Base-by-base conservation (phyloP, 2,797 vertebrate genomes). In the Petrocephalus sullivani region DNA sequence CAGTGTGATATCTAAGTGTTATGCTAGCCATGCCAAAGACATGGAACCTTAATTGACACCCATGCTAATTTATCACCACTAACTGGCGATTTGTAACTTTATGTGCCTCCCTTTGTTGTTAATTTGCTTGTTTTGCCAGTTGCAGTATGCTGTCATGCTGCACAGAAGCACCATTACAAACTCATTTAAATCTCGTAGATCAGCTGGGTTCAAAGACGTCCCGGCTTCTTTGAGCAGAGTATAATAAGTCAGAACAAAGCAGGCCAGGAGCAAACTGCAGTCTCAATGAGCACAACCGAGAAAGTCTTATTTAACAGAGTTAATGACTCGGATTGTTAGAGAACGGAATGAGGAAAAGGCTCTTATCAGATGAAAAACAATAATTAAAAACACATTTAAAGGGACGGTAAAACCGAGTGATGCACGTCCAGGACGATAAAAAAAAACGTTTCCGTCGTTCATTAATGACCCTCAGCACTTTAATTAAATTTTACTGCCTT, bases 291-390 rank as follows among this genome's bases (percentile, higher is more conserved):
- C 56, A 49, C 85, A 61, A 86, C 57, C 46, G 85, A 58, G 54
- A 56, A 85, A 10, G 28, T 54, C 71, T 85, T 28, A 21, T 23
- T 86, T 37, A 54, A 57, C 46, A 41, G 28, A 12, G 14, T 86
- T 86, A 54, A 87, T 64, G 86, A 53, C 86, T 87, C n/a, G 23
- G 16, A 67, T 71, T 67, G n/a, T 86, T 58, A 58, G 85, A 58
- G 51, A 49, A 33, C 53, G 28, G 49, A 78, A 78, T 9, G 6
- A n/a, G 19, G 71, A 41, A 78, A 78, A 46, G 14, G 71, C 14
- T 46, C 71, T 78, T 78, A 41, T 78, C 37, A 49, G 37, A 78
- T 78, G 19, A 78, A 19, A 49, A 78, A n/a, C 46, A 37, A 71
- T 71, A 71, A 71, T 71, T 37, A 16, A 71, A 71, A 71, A 71